A percentile compares a stretch with the other conserved stretches of the same genome.
These are phyloP conservation scores for Nematolebias whitei DNA, from an alignment of 2,113 vertebrate species.

Conservation along the genomic window DNA sequence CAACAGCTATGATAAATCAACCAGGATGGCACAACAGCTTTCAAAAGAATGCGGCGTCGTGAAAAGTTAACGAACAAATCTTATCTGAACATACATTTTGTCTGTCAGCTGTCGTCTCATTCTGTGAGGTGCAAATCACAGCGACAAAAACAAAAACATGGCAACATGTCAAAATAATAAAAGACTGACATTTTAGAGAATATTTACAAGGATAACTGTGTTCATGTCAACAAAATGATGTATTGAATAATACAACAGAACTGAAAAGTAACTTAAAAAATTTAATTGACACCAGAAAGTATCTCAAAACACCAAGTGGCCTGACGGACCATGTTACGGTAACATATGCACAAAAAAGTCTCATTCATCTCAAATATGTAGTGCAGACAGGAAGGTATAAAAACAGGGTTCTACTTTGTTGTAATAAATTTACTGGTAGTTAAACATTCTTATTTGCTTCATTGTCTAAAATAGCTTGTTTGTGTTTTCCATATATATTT, in stretches of 20 bases:
- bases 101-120: constrained; percentile 1
- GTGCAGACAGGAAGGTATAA: too few relatives aligned
- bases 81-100: background rate
- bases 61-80: background rate
- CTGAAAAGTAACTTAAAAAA: too few relatives aligned
- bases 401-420: too few relatives aligned
- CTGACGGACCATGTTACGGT: constrained; percentile 44
- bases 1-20: constrained; percentile 4
- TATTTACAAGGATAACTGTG: background rate
- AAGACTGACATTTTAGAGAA: background rate
- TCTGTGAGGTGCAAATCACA: background rate
- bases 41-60: background rate
- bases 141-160: background rate
- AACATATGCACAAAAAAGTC: constrained; percentile 52
- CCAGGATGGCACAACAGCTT: background rate
- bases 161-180: background rate
- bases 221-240: background rate
- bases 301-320: constrained; percentile 39
- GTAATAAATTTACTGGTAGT: too few relatives aligned
- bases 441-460: too few relatives aligned
- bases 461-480: too few relatives aligned
- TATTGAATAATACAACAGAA: too few relatives aligned
- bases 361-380: constrained; percentile 57
- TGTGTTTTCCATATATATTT: too few relatives aligned
- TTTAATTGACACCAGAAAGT: too few relatives aligned